Evolutionary conservation across 1,140 invertebrate species (phyloP), one percentile per base, ranked within the genome.

Genomic region (Hylaeus volcanicus): DNA sequence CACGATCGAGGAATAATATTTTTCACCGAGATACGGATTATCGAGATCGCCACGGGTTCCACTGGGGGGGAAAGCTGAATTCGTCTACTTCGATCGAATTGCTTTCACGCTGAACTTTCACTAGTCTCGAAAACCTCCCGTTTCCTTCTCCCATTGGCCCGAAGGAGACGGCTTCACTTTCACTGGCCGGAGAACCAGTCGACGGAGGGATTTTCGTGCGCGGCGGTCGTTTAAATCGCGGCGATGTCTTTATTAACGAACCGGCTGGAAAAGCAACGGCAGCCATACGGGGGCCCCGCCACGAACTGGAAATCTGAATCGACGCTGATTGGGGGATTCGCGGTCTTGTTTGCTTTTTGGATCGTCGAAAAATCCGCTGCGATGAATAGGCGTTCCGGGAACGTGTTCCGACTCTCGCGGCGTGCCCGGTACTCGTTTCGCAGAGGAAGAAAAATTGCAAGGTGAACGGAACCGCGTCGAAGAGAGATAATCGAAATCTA

Each of bases 221-320:
- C 26, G 26, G 48, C 55, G 26, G 43, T 2, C 55, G 63, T n/a
- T 56, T 60, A 69, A 84, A 73, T 70, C 45, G 53, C 51, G 37
- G 89, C 85, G 86, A 90, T 88, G 88, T 88, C 86, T 91, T 88
- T 90, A 89, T 91, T 88, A 91, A 90, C 88, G 88, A 89, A 86
- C 82, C 76, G 69, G 37, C 45, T 78, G 81, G 82, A 76, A 89
- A 88, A 89, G 81, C 78, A 72, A 68, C 63, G 64, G 41, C 55
- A 72, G 48, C 56, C 76, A 68, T 69, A 76, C 8, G 45, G 45
- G 55, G 69, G 37, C 60, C 26, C 26, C 41, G 51, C 48, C 65
- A 61, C 70, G 73, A 55, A 75, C 83, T 87, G 84, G 80, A 90
- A 90, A 89, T 89, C 86, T 90, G 89, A 91, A 91, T 91, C 83